Evolutionary conservation across 2,888 invertebrate genomes (phyloP).

Genomic region (Girardia tigrina): DNA sequence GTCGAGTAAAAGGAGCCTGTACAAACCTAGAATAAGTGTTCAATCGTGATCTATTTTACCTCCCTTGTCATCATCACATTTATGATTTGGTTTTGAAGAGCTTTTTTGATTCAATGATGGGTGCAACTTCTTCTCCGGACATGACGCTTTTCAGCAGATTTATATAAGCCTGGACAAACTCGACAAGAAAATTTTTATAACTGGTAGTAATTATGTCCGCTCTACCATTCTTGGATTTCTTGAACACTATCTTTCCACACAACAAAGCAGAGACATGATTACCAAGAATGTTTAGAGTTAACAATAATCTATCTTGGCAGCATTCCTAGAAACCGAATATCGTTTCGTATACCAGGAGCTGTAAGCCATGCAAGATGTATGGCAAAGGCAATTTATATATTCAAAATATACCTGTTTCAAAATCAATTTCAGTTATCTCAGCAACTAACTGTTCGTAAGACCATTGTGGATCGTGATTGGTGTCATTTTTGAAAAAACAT

Average conservation of each 20-base stretch:
- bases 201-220: not conserved
- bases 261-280: not conserved
- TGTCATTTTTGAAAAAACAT: too few relatives aligned
- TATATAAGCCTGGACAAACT: not conserved
- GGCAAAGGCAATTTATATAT: not conserved
- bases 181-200: not conserved
- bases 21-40: not conserved
- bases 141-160: not conserved
- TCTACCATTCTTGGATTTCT: not conserved
- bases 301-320: not conserved
- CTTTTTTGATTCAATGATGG: not conserved
- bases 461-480: too few relatives aligned
- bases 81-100: not conserved
- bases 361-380: not conserved
- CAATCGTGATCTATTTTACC: not conserved
- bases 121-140: not conserved
- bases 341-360: not conserved
- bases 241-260: not conserved
- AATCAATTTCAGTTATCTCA: too few relatives aligned
- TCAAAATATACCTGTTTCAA: conserved; percentile 5
- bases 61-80: not conserved
- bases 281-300: not conserved
- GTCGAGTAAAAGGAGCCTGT: too few relatives aligned
- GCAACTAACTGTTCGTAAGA: too few relatives aligned
- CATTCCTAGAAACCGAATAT: not conserved